Evolutionary conservation across 2,888 invertebrate genomes (phyloP), one percentile per base, ranked within the genome.

Genomic region (Tachina grossa): DNA sequence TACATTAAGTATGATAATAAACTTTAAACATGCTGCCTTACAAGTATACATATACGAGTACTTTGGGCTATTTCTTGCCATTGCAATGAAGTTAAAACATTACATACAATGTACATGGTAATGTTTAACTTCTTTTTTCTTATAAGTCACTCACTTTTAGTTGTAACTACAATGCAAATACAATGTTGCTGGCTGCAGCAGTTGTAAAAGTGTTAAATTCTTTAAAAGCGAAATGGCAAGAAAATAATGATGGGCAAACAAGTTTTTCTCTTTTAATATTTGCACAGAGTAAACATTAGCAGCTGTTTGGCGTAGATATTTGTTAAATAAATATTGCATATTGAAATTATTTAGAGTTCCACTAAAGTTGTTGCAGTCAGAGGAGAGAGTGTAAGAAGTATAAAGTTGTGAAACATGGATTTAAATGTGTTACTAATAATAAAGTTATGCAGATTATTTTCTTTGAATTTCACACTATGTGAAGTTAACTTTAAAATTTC

Each of bases 171-270:
- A 49, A 75, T 14, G 49, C 43, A 75, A 75, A 75, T 65, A 65
- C 51, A 14, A n/a, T 65, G 65, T 16, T 65, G 39, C 53, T 16
- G 59, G 57, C 8, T 65, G 39, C 53, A 31, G 77, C 68, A 49
- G 68, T 59, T 77, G 47, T 68, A 78, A 78, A 83, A 83, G 83
- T 83, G 83, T 83, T 74, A 83, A 72, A 78, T 83, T 71, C 66
- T 51, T 72, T 74, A 0, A 43, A 68, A 71, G n/a, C 51, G 49
- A 45, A 51, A 75, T 16, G 14, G 22, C 57, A 51, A 41, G 51
- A 47, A 57, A 59, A 71, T 22, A 75, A 41, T 65, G 55, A 79
- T 71, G 72, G 39, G 53, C 55, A 69, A 68, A 75, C 68, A 61
- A 53, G 75, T 63, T 82, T 75, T 75, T 55, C 31, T 49, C 51